Base-by-base conservation (phyloP, 2,888 invertebrate species). In the Acronicta leporina region DNA sequence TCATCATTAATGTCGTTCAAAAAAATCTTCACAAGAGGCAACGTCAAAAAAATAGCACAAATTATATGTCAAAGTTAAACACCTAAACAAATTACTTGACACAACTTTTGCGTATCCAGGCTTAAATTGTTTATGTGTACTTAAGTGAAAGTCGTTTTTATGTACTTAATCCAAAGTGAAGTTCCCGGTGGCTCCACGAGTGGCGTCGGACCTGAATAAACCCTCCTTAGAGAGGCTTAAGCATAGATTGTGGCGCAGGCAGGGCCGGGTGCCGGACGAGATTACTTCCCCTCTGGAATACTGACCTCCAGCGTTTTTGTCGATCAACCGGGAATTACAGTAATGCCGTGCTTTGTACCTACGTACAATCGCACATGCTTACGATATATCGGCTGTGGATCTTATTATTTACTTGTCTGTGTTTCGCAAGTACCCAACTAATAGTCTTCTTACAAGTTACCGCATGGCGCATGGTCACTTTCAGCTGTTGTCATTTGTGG, bases 191-290 rank as follows among this genome's bases (percentile, higher is more conserved):
- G 42, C 55, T 49, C 49, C 48, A 42, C 55, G 53, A 60, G 59
- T 57, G 67, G 65, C 70, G 63, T 70, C 53, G 55, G 51, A 55
- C 62, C 60, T 59, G 63, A 63, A 72, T 64, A 73, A 64, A 70
- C 62, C 77, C 68, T 68, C 61, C 71, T 75, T 71, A 68, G 63
- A 66, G 56, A 55, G 58, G 77, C 68, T 76, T 74, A 75, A 61
- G 63, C 52, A 41, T 68, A 67, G 75, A 63, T 68, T 62, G 69
- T 59, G 62, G 67, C 56, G 42, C 41, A 41, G 41, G 30, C 50
- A 42, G 66, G 48, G 25, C 46, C 35, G 43, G 61, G 35, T 47
- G 59, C 46, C 57, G 43, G 45, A 43, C 57, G 41, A 66, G 59
- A 65, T 73, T 75, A 78, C 30, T 65, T 59, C 41, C 58, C 51